A percentile compares a stretch with the other conserved stretches of the same genome.
Evolutionary conservation across 2,888 invertebrate species (phyloP).

Genomic region (Luperina testacea): DNA sequence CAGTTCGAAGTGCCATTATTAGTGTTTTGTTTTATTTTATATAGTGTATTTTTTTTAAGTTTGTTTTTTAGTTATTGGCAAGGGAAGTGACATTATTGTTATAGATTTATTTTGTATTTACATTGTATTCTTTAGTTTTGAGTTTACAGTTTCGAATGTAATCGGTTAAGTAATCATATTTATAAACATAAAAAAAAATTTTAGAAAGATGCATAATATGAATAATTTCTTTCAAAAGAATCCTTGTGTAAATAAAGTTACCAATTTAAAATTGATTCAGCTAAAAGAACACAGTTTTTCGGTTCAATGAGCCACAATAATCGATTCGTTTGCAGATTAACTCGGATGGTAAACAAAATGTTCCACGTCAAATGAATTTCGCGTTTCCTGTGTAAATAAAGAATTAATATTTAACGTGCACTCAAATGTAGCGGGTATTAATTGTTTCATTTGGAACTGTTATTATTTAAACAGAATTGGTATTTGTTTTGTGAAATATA

Average conservation of each 20-base stretch:
- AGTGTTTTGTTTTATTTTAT: conserved; percentile 6
- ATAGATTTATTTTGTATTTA: conserved; percentile 21
- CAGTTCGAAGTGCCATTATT: background rate
- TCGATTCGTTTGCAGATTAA: conserved; percentile 27
- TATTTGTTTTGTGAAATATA: background rate
- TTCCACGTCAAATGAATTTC: conserved; percentile 24
- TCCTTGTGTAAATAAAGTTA: conserved; percentile 5
- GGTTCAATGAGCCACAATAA: conserved; percentile 48
- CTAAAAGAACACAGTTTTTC: conserved; percentile 29
- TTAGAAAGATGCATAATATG: too few species aligned
- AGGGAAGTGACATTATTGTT: conserved; percentile 46
- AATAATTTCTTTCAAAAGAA: background rate
- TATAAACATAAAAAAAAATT: background rate
- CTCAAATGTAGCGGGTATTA: conserved; percentile 22
- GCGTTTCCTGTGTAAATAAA: conserved; percentile 33
- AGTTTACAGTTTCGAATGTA: conserved; percentile 27
- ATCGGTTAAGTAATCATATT: conserved; percentile 9
- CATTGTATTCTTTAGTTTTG: background rate
- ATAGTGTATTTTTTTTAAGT: conserved; percentile 3
- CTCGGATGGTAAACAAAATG: conserved; percentile 24
- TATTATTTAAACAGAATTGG: background rate
- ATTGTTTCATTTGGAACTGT: conserved; percentile 15
- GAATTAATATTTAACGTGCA: conserved; percentile 44
- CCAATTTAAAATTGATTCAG: conserved; percentile 15
- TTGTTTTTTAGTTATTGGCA: conserved; percentile 22